phyloP scores from a whole-genome alignment of 2,113 vertebrate species.

The Salvator merianae region DNA sequence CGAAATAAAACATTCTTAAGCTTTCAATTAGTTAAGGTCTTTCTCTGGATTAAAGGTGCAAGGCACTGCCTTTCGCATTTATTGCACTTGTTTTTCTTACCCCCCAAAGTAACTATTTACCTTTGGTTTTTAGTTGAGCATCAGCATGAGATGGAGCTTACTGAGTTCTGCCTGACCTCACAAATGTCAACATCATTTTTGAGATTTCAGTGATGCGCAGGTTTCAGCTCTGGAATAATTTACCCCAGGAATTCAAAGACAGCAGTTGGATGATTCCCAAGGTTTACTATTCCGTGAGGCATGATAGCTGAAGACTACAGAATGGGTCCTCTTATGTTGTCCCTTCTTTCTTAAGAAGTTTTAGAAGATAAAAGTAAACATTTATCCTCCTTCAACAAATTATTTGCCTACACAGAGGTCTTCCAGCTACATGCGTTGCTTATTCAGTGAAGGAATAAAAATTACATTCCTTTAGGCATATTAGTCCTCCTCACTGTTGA shows the following conservation, averaged over 20 bases:
- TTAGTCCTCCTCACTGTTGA: background rate
- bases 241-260: constrained; percentile 35
- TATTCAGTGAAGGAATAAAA: background rate
- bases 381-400: background rate
- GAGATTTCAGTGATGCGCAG: constrained; percentile 24
- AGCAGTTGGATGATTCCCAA: constrained; percentile 22
- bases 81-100: constrained; percentile 39
- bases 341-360: background rate
- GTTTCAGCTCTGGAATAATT: constrained; percentile 7
- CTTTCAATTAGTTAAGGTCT: constrained; percentile 32
- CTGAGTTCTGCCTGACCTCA: constrained; percentile 29
- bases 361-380: background rate
- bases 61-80: constrained; percentile 25
- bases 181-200: constrained; percentile 23
- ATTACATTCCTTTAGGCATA: background rate
- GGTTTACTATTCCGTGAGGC: background rate
- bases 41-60: constrained; percentile 34
- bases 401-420: background rate
- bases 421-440: background rate
- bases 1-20: constrained; percentile 23
- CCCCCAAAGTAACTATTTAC: constrained; percentile 39
- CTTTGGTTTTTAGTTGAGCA: constrained; percentile 23
- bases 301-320: constrained; percentile 36
- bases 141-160: constrained; percentile 16
- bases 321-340: too few species aligned